Conservation (phyloP, 1,140 invertebrate genomes). For the Matsumurasca onukii region DNA sequence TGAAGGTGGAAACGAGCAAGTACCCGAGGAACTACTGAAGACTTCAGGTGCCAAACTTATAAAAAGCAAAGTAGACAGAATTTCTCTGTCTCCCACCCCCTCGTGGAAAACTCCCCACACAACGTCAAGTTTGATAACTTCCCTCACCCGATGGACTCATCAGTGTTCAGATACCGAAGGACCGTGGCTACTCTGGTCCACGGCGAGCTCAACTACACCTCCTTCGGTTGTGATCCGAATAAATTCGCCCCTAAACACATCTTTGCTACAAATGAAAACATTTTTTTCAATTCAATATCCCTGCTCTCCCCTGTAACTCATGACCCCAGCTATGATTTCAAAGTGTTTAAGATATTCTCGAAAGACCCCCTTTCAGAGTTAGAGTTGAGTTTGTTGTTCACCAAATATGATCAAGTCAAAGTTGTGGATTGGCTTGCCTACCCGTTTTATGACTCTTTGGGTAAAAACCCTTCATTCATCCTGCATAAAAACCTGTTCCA, state of each 20-base stretch:
- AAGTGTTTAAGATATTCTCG: constrained; percentile 63
- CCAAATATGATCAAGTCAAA: constrained; percentile 47
- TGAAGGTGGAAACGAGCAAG: constrained; percentile 60
- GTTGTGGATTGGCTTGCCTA: constrained; percentile 62
- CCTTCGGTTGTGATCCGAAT: constrained; percentile 48
- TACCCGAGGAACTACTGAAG: constrained; percentile 51
- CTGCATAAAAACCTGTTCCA: constrained; percentile 60
- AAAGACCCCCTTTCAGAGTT: constrained; percentile 48
- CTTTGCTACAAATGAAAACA: constrained; percentile 52
- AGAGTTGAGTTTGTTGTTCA: constrained; percentile 55
- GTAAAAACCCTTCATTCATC: constrained; percentile 54
- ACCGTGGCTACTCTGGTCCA: constrained; percentile 59
- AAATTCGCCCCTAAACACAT: constrained; percentile 48
- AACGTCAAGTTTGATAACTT: constrained; percentile 47
- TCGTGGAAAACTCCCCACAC: constrained; percentile 49
- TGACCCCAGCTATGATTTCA: constrained; percentile 36
- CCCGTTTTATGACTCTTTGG: constrained; percentile 55
- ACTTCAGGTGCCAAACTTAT: constrained; percentile 50
- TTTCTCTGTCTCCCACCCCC: constrained; percentile 53
- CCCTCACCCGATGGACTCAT: constrained; percentile 34
- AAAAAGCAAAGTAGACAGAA: constrained; percentile 39
- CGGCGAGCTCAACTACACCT: constrained; percentile 52
- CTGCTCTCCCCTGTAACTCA: constrained; percentile 48
- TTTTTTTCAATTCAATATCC: constrained; percentile 48
- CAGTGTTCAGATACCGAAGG: constrained; percentile 52